Conservation (phyloP, 2,888 invertebrate species). For the Sabatieria punctata region DNA sequence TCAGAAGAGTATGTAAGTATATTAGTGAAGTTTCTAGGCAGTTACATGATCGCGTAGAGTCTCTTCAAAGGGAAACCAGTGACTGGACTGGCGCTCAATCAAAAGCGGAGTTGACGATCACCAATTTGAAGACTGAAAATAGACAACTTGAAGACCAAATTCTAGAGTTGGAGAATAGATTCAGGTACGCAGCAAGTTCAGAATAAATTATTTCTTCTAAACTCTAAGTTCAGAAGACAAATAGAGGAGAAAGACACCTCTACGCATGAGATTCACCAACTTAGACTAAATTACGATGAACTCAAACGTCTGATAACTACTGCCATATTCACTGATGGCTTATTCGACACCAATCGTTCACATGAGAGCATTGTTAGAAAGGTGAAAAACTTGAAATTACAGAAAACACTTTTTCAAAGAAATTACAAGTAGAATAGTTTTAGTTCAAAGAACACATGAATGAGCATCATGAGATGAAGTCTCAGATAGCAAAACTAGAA, state of each 20-base stretch:
- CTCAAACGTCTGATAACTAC: neutral
- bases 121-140: conserved; percentile 29
- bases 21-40: neutral
- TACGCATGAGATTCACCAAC: neutral
- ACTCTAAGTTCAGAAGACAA: neutral
- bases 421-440: neutral
- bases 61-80: neutral
- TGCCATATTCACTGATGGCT: neutral
- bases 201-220: neutral
- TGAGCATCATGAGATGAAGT: neutral
- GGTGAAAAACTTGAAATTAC: neutral
- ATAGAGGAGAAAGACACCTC: neutral
- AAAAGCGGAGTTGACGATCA: conserved; percentile 28
- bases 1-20: neutral
- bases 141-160: conserved; percentile 28
- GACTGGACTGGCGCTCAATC: neutral
- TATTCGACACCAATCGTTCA: neutral
- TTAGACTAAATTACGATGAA: neutral
- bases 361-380: conserved; percentile 1
- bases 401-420: neutral
- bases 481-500: neutral
- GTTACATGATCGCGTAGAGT: neutral
- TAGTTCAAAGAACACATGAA: neutral
- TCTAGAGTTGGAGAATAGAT: conserved; percentile 29
- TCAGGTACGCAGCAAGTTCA: conserved; percentile 20